Evolutionary conservation across 2,113 vertebrate genomes (phyloP).

Genomic region (Gallinago jamesoni): DNA sequence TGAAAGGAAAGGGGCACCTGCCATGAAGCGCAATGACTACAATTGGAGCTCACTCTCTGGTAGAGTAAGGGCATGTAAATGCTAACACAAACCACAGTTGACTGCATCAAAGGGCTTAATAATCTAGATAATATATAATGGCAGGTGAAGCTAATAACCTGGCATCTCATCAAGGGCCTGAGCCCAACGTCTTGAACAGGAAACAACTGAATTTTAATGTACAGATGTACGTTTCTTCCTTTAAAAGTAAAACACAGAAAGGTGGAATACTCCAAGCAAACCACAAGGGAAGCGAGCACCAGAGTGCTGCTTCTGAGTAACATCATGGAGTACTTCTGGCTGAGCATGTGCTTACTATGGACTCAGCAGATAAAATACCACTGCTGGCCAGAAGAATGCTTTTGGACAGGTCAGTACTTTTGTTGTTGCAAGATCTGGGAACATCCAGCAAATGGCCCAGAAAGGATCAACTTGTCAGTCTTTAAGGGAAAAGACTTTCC

Average conservation of each 20-base stretch:
- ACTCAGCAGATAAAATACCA: background rate
- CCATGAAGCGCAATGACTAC: background rate
- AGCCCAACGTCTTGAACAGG: constrained; percentile 9
- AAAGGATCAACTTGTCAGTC: background rate
- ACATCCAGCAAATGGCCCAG: background rate
- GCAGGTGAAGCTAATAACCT: constrained; percentile 51
- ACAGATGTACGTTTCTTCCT: background rate
- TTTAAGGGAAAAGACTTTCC: background rate
- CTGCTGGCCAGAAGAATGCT: background rate
- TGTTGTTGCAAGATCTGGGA: background rate
- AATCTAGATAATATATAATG: constrained; percentile 44
- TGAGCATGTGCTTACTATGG: background rate
- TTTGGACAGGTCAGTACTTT: background rate
- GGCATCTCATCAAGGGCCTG: constrained; percentile 15
- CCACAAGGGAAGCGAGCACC: background rate
- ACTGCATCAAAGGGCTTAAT: constrained; percentile 49
- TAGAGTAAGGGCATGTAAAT: constrained; percentile 24
- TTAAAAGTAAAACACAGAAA: background rate
- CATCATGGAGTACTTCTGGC: background rate
- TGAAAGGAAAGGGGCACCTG: background rate
- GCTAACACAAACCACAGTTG: constrained; percentile 43
- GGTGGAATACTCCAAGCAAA: background rate
- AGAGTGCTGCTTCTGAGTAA: background rate
- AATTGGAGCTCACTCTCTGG: background rate
- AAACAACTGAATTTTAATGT: constrained; percentile 31